phyloP scores from a whole-genome alignment of 2,888 invertebrate genomes.

The Eupeodes latifasciatus region DNA sequence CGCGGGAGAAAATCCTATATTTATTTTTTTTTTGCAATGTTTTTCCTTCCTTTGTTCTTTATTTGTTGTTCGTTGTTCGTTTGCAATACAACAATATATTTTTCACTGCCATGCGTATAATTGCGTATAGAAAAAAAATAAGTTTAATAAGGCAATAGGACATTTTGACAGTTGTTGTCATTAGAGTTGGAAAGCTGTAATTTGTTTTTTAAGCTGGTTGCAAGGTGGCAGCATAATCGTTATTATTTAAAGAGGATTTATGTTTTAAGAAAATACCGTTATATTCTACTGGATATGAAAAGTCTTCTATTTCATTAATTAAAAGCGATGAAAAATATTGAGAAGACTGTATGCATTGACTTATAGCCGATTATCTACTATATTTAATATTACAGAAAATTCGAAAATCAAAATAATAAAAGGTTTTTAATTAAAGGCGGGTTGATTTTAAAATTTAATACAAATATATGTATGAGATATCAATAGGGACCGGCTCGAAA shows the following conservation, averaged over 20 bases:
- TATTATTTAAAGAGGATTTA: neutral
- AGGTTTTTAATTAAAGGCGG: too few species aligned
- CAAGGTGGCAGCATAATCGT: constrained; percentile 24
- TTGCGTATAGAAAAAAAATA: constrained; percentile 8
- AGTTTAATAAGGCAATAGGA: constrained; percentile 33
- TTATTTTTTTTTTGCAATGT: constrained; percentile 24
- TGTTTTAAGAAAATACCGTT: neutral
- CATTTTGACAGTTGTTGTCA: constrained; percentile 59
- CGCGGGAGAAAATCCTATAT: constrained; percentile 38
- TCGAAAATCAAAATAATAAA: too few species aligned
- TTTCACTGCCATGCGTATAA: constrained; percentile 52
- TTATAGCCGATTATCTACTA: too few species aligned
- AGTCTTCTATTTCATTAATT: neutral
- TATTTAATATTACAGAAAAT: too few species aligned
- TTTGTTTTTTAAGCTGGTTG: neutral
- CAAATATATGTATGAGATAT: too few species aligned
- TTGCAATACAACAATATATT: neutral
- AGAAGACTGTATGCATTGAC: too few species aligned
- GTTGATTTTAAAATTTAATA: too few species aligned
- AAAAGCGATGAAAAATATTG: too few species aligned
- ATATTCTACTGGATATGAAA: neutral
- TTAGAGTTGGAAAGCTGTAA: constrained; percentile 36
- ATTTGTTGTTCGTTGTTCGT: neutral
- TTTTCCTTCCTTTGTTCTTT: constrained; percentile 1
- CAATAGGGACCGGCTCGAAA: too few species aligned